Base-by-base conservation (phyloP, 1,140 invertebrate genomes). In the Drosophila pectinifera region DNA sequence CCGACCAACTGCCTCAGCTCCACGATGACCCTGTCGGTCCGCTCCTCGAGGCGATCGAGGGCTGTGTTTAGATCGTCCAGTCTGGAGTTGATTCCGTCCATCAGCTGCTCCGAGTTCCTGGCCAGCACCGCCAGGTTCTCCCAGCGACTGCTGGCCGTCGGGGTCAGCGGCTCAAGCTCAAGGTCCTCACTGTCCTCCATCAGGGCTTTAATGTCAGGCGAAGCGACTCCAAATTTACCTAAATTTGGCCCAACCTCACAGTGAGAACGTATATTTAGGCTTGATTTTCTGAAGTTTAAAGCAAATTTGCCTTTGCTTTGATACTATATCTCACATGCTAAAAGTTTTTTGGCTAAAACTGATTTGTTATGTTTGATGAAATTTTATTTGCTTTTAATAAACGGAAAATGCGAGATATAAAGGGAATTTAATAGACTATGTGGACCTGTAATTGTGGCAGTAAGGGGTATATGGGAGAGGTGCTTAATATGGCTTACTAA, bases 11-110 rank as follows among this genome's bases (percentile, higher is more conserved):
- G 31, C 2, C 20, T 43, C 8, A 75, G 31, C 24, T 75, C 43
- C 10, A 16, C 13, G 1, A 75, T 54, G 38, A 59, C 45, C 1
- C 39, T 39, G 20, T 81, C 73, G 43, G 78, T 64, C 11, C 62
- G 69, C 22, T 68, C 59, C 59, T 85, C 81, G 67, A 84, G 70
- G 16, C 56, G 59, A 43, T 84, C 82, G 13, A 84, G 43, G 10
- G 39, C 70, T 13, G 14, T 13, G 41, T 59, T 65, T 3, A 74
- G 58, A 2, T 36, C 57, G 11, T 67, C 56, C 56, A 76, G 49
- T 31, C 56, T 80, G 14, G 22, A 20, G 24, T 53, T 69, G 24
- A 75, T 54, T 8, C 34, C 70, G 13, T 28, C 34, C n/a, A 69
- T 54, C 14, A 80, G 46, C 31, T 57, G 78, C 45, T 76, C 67